Evolutionary conservation across 2,888 invertebrate species (phyloP).

Genomic region (Thalpophila matura): DNA sequence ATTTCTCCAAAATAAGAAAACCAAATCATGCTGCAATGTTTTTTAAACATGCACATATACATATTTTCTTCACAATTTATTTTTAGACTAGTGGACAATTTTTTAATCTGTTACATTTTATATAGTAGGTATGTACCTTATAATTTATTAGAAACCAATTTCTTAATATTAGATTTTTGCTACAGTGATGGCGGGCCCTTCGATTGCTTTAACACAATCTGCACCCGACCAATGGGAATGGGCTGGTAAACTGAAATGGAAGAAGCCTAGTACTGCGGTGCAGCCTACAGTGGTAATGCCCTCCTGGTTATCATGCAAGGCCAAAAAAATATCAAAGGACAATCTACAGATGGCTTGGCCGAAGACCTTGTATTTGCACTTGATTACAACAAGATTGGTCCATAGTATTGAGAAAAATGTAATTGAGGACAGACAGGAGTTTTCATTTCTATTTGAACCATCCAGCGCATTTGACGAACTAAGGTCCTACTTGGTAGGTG

Average conservation of each 20-base stretch:
- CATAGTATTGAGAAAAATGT: neutral
- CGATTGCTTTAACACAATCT: neutral
- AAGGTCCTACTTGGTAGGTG: neutral
- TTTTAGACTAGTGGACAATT: no score
- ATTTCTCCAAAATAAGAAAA: no score
- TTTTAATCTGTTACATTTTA: no score
- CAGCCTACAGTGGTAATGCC: no score
- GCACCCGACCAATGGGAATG: slow-evolving; percentile 2
- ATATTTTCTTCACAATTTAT: no score
- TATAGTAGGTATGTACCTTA: no score
- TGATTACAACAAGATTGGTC: neutral
- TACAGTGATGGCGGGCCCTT: neutral
- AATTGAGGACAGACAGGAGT: neutral
- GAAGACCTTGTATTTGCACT: slow-evolving; percentile 6
- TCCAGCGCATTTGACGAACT: neutral
- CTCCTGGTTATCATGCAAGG: slow-evolving; percentile 12
- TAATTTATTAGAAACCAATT: no score
- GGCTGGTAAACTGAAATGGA: slow-evolving; percentile 4
- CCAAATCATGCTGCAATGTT: no score
- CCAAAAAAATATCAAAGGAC: neutral
- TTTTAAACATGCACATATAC: no score
- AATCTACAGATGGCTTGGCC: neutral
- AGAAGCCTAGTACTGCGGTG: neutral
- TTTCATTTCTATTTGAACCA: neutral
- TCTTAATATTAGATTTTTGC: no score